Percentiles rank a stretch among this genome's conserved stretches.
phyloP scores from a whole-genome alignment of 2,113 vertebrate species.

The Psilopsiagon aurifrons region DNA sequence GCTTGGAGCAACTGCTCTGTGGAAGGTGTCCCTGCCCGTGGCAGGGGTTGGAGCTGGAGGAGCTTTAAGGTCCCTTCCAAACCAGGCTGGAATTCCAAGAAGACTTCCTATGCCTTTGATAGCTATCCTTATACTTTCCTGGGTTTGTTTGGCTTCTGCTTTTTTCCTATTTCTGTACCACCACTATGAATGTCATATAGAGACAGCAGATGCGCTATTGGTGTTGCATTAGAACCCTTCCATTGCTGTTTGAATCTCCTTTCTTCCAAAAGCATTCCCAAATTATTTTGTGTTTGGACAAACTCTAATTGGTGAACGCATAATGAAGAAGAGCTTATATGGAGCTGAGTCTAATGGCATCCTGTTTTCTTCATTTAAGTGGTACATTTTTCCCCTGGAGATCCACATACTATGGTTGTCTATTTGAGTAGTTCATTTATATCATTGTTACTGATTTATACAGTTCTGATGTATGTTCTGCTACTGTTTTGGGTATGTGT shows the following conservation, averaged over 20 bases:
- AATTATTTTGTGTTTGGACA: neutral
- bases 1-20: neutral
- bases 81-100: neutral
- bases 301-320: neutral
- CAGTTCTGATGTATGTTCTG: neutral
- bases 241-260: neutral
- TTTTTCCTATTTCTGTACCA: neutral
- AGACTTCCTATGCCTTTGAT: neutral
- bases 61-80: neutral
- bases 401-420: neutral
- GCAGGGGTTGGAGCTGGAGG: fast-evolving
- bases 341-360: neutral
- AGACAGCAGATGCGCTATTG: neutral
- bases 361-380: neutral
- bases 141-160: neutral
- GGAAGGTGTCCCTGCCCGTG: neutral
- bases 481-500: neutral
- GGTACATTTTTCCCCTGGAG: neutral
- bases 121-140: neutral
- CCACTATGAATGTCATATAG: neutral
- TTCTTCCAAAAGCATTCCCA: neutral
- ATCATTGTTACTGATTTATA: neutral
- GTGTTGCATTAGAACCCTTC: neutral
- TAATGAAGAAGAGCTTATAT: neutral
- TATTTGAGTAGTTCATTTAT: neutral